These are phyloP conservation scores for Palythoa caribaeorum DNA, from an alignment of 92 coral and sea anemone species.

Conservation along the genomic window DNA sequence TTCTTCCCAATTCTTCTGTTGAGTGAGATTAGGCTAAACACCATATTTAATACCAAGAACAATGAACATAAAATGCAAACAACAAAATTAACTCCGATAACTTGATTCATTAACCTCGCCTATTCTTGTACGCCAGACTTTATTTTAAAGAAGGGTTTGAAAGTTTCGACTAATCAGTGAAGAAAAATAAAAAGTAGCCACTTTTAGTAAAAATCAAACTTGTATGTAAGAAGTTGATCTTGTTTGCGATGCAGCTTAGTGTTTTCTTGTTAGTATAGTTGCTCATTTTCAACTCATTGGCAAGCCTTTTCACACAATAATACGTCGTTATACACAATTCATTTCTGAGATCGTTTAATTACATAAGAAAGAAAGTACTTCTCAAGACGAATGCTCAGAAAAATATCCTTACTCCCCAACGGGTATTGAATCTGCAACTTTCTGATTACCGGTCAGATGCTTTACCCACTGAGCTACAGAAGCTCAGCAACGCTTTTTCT, in stretches of 20 bases:
- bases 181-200: no score
- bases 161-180: neutral
- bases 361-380: neutral
- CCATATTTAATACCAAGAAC: neutral
- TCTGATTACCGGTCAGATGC: no score
- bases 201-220: neutral
- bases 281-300: neutral
- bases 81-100: conserved; percentile 18
- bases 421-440: no score
- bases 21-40: neutral
- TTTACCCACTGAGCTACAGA: no score
- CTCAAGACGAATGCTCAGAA: no score
- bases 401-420: no score
- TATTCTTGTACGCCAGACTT: neutral
- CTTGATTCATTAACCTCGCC: neutral
- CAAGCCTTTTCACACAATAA: neutral
- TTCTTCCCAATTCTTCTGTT: conserved; percentile 11
- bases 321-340: neutral
- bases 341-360: neutral
- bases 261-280: neutral
- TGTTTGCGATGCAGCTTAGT: neutral
- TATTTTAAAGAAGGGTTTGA: neutral
- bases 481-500: no score
- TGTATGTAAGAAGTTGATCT: neutral
- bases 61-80: conserved; percentile 1